Conservation (phyloP, 2,888 invertebrate species). For the Leptinotarsa rubiginosa region DNA sequence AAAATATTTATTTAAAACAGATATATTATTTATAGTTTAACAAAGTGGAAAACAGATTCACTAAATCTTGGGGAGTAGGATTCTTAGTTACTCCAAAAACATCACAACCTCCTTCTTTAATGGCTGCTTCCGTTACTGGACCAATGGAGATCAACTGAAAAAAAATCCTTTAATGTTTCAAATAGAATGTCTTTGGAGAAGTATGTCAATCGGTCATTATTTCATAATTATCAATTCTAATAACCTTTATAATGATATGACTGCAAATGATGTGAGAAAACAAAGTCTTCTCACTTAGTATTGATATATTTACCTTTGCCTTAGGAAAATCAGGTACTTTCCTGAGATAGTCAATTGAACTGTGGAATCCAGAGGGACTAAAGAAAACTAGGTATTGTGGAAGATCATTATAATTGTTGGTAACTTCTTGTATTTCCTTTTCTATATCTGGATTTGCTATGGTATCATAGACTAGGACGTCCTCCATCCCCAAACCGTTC, state of each 20-base stretch:
- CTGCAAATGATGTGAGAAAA: not conserved
- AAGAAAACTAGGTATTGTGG: constrained; percentile 71
- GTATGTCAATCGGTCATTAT: not conserved
- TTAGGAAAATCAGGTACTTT: constrained; percentile 52
- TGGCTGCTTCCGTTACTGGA: constrained; percentile 70
- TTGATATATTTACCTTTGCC: constrained; percentile 50
- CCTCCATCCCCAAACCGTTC: constrained; percentile 65
- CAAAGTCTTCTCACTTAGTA: not conserved
- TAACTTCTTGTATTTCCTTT: constrained; percentile 63
- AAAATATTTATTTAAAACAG: too few relatives aligned
- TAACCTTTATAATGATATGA: not conserved
- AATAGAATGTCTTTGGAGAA: too few relatives aligned
- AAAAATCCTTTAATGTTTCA: constrained; percentile 16
- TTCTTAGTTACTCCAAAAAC: constrained; percentile 68
- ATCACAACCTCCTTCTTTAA: constrained; percentile 64
- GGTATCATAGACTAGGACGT: constrained; percentile 70
- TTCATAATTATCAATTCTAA: constrained; percentile 40
- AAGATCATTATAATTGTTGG: constrained; percentile 60
- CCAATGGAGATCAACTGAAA: constrained; percentile 69
- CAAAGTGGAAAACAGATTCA: constrained; percentile 60
- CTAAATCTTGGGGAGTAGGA: constrained; percentile 69
- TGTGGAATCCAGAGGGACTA: constrained; percentile 71
- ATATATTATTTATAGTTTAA: not conserved
- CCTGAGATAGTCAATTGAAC: constrained; percentile 65
- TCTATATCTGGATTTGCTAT: constrained; percentile 66